A percentile compares a stretch with the other conserved stretches of the same genome.
Conservation (phyloP, 2,797 vertebrate species). For the Gorsachius magnificus region DNA sequence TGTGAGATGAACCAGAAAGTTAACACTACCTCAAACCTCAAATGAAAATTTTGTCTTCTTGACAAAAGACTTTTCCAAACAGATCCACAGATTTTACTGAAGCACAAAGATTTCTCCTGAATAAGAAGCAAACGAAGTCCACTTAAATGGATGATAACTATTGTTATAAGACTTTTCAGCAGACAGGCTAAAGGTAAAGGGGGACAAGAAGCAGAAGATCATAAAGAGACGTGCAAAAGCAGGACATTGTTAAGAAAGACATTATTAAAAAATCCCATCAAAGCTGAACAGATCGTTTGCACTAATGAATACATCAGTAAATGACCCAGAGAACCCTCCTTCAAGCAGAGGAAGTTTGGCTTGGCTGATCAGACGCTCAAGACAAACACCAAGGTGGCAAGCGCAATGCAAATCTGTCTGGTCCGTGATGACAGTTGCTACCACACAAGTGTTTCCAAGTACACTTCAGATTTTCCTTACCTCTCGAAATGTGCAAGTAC, state of each 20-base stretch:
- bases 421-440: not conserved
- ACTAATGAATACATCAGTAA: not conserved
- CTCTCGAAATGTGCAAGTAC: not conserved
- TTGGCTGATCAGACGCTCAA: not conserved
- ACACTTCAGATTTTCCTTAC: not conserved
- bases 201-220: not conserved
- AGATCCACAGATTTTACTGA: not conserved
- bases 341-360: not conserved
- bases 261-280: not conserved
- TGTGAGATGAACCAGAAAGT: not conserved
- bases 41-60: not conserved
- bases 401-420: not conserved
- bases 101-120: not conserved
- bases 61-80: not conserved
- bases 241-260: not conserved
- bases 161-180: not conserved
- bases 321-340: not conserved
- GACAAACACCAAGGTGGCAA: not conserved
- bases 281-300: not conserved
- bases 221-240: not conserved
- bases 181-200: not conserved
- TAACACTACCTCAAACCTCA: not conserved
- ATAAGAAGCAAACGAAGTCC: not conserved
- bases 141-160: not conserved
- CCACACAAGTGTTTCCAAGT: not conserved